phyloP scores from a whole-genome alignment of 2,113 vertebrate species.

The Brienomyrus brachyistius region DNA sequence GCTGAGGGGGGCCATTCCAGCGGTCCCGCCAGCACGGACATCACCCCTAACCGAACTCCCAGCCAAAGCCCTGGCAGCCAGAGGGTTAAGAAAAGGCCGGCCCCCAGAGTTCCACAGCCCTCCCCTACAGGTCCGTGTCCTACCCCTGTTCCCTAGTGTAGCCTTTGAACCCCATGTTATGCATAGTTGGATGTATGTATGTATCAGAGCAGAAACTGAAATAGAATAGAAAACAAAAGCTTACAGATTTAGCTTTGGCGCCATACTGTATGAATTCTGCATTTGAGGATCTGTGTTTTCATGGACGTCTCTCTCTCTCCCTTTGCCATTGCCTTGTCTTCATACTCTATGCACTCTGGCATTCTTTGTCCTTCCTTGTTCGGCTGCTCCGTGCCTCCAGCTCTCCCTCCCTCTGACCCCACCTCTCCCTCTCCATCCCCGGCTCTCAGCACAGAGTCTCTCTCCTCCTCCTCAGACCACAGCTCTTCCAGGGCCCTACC shows the following conservation, averaged over 20 bases:
- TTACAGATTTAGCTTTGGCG: neutral
- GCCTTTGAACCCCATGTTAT: neutral
- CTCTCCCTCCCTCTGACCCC: slow-evolving; percentile 66
- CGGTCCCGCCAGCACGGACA: slow-evolving; percentile 16
- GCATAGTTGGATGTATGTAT: neutral
- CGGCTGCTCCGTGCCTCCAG: slow-evolving; percentile 35
- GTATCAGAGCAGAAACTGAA: neutral
- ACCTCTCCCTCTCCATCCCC: slow-evolving; percentile 83
- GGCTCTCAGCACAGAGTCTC: slow-evolving; percentile 84
- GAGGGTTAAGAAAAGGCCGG: slow-evolving; percentile 75
- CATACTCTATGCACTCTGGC: neutral
- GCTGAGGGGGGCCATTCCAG: slow-evolving; percentile 35
- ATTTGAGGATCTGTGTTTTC: slow-evolving; percentile 8
- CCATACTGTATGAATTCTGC: neutral
- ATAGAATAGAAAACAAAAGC: neutral
- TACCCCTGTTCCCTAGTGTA: neutral
- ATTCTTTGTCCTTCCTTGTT: slow-evolving; percentile 11
- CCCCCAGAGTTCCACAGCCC: slow-evolving; percentile 67
- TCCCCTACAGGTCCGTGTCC: slow-evolving; percentile 43
- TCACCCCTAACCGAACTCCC: slow-evolving; percentile 39
- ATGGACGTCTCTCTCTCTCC: slow-evolving; percentile 14
- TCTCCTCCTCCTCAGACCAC: slow-evolving; percentile 69
- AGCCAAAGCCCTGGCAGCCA: slow-evolving; percentile 67
- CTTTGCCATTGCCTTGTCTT: slow-evolving; percentile 21
- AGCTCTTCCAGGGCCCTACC: slow-evolving; percentile 54